Base-by-base conservation (phyloP, 2,797 vertebrate genomes). In the Corythornis leucogaster region DNA sequence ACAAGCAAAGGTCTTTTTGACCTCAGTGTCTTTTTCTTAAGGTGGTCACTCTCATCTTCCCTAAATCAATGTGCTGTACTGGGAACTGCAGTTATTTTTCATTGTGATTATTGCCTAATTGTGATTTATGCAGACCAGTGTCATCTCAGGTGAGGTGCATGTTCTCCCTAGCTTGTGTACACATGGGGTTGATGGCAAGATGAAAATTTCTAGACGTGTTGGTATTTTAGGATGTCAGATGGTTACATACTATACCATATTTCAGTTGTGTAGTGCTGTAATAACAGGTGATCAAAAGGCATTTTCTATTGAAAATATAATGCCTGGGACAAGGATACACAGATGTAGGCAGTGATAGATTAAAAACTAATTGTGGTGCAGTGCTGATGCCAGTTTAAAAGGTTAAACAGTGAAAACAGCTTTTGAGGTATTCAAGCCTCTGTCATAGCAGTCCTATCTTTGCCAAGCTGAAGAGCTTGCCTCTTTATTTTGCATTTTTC, bases 351-450 rank as follows among this genome's bases (percentile, higher is more conserved):
- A 74, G 77, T 57, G 82, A 81, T 59, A 68, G 61, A 89, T 94
- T 82, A 88, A 85, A 92, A 93, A 15, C 67, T 87, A 80, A 86
- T 94, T 86, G 59, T 76, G 42, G 76, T 84, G 59, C 54, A 48
- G 33, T 40, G 31, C 73, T 79, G 70, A 67, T 93, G 74, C 48
- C 77, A 51, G 69, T 89, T 96, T 71, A 67, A 93, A 93, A 92
- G 67, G 80, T 90, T 91, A 81, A 87, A 85, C 42, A 28, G 15
- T 81, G 68, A 81, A 80, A 93, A 67, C 8, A 51, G 31, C 80
- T 8, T 79, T 76, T 68, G 54, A 74, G 19, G 28, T 68, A 73
- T 90, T 85, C 64, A 83, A 20, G 63, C 24, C 80, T 88, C 54
- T 85, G 45, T 73, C 43, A 43, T 20, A 67, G 57, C 70, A 73